These are phyloP conservation scores for Gallinago solitaria DNA, from an alignment of 2,797 vertebrate species.

Conservation along the genomic window DNA sequence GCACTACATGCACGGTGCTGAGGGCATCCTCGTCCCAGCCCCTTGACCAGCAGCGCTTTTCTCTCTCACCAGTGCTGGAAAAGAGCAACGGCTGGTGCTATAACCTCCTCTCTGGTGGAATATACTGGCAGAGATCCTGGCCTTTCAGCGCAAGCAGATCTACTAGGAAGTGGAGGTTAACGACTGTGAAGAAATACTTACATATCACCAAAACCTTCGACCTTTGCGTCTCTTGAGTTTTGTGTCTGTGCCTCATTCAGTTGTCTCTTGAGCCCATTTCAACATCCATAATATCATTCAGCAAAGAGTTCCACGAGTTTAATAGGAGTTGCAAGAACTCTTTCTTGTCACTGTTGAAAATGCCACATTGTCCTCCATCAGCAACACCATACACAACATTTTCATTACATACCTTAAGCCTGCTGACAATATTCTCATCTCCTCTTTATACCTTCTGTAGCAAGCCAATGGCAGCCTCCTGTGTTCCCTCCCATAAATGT, in stretches of 20 bases:
- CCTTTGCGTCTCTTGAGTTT: not conserved
- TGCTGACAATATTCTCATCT: not conserved
- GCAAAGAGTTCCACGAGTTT: not conserved
- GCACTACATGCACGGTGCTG: accelerated
- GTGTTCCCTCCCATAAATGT: not conserved
- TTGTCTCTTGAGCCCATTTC: not conserved
- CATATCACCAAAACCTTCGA: not conserved
- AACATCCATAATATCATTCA: not conserved
- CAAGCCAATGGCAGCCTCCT: not conserved
- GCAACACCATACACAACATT: not conserved
- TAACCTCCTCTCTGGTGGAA: not conserved
- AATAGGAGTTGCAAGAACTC: not conserved
- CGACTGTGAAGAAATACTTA: not conserved
- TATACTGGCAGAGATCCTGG: not conserved
- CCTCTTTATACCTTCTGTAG: not conserved
- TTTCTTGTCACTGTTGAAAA: not conserved
- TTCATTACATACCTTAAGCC: not conserved
- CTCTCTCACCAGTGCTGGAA: not conserved
- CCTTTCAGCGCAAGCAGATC: not conserved
- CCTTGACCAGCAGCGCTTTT: not conserved
- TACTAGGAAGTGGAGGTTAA: not conserved
- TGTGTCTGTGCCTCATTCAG: not conserved
- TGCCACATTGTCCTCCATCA: not conserved
- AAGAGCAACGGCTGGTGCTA: not conserved
- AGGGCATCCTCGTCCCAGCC: not conserved